Evolutionary conservation across 2,113 vertebrate genomes (phyloP).

Genomic region (Danionella cerebrum): DNA sequence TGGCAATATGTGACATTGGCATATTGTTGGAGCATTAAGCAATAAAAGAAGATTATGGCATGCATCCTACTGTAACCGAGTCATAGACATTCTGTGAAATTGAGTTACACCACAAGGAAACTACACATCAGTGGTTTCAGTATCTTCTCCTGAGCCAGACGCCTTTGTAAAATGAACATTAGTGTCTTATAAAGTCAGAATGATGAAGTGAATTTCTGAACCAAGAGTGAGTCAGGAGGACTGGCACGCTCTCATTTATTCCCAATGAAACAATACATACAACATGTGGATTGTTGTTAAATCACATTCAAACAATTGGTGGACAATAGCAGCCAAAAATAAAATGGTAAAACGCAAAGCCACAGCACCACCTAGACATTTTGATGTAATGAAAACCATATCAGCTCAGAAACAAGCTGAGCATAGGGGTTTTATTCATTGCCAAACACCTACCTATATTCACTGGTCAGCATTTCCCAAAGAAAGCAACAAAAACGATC

Average conservation of each 20-base stretch:
- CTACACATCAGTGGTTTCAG: background rate
- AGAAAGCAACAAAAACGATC: too few relatives aligned
- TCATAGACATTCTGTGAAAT: background rate
- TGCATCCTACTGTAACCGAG: background rate
- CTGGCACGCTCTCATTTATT: constrained; percentile 24
- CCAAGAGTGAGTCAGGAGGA: constrained; percentile 18
- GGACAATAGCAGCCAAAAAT: background rate
- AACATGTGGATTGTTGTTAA: constrained; percentile 6
- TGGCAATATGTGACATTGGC: too few relatives aligned
- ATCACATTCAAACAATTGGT: background rate
- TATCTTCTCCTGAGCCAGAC: background rate
- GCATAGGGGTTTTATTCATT: too few relatives aligned
- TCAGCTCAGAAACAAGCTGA: too few relatives aligned
- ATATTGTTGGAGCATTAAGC: background rate
- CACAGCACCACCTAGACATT: background rate
- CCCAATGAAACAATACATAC: background rate
- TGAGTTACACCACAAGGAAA: background rate
- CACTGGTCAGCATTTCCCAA: too few relatives aligned
- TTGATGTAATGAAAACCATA: too few relatives aligned
- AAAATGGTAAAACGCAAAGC: background rate
- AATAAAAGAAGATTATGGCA: background rate
- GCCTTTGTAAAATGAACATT: background rate
- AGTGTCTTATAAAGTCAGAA: constrained; percentile 8
- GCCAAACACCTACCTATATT: too few relatives aligned
- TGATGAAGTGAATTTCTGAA: constrained; percentile 24